Percentiles rank a stretch among this genome's conserved stretches.
phyloP scores from a whole-genome alignment of 2,113 vertebrate species.

The Corythornis madagascariensis region DNA sequence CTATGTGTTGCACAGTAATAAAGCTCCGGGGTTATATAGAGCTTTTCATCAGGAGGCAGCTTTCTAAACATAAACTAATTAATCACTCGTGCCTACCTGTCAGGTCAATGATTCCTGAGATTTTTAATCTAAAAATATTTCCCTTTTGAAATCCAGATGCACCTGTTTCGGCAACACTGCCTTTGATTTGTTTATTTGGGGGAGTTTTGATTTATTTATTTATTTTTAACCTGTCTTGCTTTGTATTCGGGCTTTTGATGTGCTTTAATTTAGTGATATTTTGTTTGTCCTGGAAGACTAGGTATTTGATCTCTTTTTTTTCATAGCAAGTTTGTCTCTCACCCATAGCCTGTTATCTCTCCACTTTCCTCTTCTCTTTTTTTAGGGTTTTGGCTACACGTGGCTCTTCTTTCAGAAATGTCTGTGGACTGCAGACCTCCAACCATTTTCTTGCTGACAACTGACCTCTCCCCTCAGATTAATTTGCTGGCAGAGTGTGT shows the following conservation, averaged over 20 bases:
- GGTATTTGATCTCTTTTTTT: not conserved
- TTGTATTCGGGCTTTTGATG: constrained; percentile 28
- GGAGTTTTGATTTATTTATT: not conserved
- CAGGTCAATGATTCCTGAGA: constrained; percentile 54
- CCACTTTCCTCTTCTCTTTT: not conserved
- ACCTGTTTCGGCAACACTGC: not conserved
- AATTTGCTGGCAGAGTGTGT: fast-evolving
- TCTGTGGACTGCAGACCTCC: not conserved
- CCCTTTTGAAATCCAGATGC: constrained; percentile 46
- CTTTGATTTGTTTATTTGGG: constrained; percentile 36
- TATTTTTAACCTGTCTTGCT: not conserved
- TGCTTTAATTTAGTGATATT: not conserved
- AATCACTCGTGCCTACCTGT: constrained; percentile 45
- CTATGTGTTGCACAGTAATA: fast-evolving
- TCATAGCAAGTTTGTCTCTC: not conserved
- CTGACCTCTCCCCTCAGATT: not conserved
- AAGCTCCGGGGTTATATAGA: not conserved
- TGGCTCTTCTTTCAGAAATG: not conserved
- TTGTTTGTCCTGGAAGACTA: not conserved
- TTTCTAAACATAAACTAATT: constrained; percentile 50
- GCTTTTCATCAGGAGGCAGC: constrained; percentile 4
- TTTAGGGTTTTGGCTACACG: not conserved
- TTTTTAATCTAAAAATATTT: constrained; percentile 59
- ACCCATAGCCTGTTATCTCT: not conserved
- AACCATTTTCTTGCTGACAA: not conserved